Conservation (phyloP, 2,888 invertebrate species). For the Xanthia icteritia region DNA sequence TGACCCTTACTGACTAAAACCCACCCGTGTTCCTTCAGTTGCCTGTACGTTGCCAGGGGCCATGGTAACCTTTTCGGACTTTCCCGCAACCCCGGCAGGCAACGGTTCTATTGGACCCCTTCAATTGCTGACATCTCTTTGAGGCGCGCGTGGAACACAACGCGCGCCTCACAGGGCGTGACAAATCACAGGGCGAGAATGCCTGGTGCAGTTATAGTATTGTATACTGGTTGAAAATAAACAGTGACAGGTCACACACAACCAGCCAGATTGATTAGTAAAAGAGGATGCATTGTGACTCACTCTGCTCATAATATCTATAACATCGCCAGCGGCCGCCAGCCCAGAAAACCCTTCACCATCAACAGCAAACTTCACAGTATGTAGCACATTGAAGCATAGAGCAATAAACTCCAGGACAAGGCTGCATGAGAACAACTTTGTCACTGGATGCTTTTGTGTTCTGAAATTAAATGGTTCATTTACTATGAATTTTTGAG, state of each 20-base stretch:
- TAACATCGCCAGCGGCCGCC: conserved; percentile 96
- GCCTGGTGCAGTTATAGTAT: not conserved
- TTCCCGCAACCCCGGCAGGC: no score
- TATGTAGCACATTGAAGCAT: conserved; percentile 96
- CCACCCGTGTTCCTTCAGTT: no score
- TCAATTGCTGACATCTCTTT: no score
- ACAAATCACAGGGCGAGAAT: not conserved
- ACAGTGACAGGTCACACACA: not conserved
- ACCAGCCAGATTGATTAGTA: not conserved
- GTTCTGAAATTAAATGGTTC: conserved; percentile 84
- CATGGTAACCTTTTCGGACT: no score
- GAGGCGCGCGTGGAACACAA: no score
- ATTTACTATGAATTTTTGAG: conserved; percentile 20
- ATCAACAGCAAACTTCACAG: conserved; percentile 96
- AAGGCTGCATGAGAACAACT: conserved; percentile 96
- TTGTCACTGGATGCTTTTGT: conserved; percentile 97
- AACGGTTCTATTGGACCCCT: no score
- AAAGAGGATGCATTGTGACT: conserved; percentile 70
- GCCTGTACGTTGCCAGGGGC: no score
- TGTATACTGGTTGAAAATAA: not conserved
- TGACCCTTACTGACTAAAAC: no score
- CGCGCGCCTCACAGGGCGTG: no score
- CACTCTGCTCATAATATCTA: conserved; percentile 97
- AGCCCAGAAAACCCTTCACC: conserved; percentile 96
- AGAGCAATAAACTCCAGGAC: conserved; percentile 96